Conservation (phyloP, 2,888 invertebrate species). For the Oxycera nigricornis region DNA sequence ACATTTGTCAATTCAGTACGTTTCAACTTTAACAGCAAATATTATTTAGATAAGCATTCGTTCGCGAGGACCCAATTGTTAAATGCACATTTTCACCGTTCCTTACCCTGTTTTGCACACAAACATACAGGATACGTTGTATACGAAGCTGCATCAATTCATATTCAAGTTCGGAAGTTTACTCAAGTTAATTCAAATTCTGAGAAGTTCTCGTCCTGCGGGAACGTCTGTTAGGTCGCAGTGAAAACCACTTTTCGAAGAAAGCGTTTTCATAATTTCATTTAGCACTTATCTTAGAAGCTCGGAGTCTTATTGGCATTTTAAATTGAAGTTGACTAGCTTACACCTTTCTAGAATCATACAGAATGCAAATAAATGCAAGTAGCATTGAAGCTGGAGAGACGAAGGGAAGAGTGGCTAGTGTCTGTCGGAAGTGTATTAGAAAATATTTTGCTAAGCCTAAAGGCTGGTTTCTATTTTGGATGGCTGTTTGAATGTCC, state of each 20-base stretch:
- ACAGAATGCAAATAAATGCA: neutral
- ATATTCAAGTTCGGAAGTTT: neutral
- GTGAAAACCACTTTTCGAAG: neutral
- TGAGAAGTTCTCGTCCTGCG: neutral
- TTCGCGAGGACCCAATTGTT: neutral
- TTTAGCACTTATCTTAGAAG: slow-evolving; percentile 9
- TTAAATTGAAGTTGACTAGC: neutral
- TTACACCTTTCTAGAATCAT: neutral
- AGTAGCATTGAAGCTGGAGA: neutral
- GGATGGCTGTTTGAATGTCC: neutral
- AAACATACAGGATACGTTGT: neutral
- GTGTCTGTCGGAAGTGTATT: neutral
- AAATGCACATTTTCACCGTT: too few species aligned
- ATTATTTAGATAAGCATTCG: neutral
- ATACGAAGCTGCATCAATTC: too few species aligned
- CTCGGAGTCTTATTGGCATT: neutral
- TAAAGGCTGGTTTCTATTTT: neutral
- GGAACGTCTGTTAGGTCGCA: neutral
- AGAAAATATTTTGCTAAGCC: neutral
- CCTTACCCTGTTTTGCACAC: neutral
- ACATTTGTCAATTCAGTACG: neutral
- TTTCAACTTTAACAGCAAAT: neutral
- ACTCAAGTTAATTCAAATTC: neutral
- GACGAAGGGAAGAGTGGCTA: neutral
- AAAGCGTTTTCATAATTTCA: neutral